Evolutionary conservation across 2,113 vertebrate genomes (phyloP).

Genomic region (mouse (Mus musculus)): GRCm39 chr7:114661001-114661500

Average conservation of each 20-base stretch:
- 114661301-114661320: background rate
- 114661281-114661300: background rate
- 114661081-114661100: conserved; percentile 29
- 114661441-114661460: background rate
- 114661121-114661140: background rate
- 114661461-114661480: background rate
- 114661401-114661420: background rate
- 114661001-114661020: background rate
- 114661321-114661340: background rate
- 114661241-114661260: background rate
- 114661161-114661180: background rate
- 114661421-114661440: background rate
- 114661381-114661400: background rate
- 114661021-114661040: background rate
- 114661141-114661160: background rate
- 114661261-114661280: background rate
- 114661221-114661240: background rate
- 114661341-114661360: background rate
- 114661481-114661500: background rate
- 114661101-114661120: conserved; percentile 31
- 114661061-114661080: background rate
- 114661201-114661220: background rate
- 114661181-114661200: background rate
- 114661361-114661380: background rate
- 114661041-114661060: background rate